phyloP scores from a whole-genome alignment of 2,113 vertebrate genomes.

The Hemibagrus wyckioides region DNA sequence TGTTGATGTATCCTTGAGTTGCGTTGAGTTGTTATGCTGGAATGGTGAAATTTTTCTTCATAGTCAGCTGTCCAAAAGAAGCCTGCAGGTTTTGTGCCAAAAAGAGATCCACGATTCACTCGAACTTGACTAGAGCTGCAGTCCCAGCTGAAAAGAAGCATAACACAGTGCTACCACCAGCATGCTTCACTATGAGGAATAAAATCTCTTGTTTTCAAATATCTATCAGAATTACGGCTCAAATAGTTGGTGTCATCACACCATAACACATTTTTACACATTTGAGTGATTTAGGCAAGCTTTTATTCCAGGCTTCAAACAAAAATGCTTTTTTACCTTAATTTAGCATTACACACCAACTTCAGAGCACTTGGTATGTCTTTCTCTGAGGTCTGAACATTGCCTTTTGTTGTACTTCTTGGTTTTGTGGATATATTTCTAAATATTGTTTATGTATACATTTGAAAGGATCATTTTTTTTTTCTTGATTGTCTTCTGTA shows the following conservation, averaged over 20 bases:
- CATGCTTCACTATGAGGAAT: not conserved
- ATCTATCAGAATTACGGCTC: not conserved
- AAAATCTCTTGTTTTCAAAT: not conserved
- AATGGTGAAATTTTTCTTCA: not conserved
- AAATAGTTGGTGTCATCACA: not conserved
- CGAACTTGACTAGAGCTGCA: not conserved
- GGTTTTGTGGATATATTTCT: not conserved
- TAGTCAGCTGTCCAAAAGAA: not conserved
- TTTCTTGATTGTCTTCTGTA: not conserved
- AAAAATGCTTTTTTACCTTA: not conserved
- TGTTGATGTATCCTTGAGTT: not conserved
- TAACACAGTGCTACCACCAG: not conserved
- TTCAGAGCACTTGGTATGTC: not conserved
- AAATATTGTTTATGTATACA: not conserved
- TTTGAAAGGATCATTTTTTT: not conserved
- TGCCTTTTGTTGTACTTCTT: not conserved
- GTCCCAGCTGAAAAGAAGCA: not conserved
- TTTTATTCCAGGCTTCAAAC: not conserved
- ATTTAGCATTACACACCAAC: not conserved
- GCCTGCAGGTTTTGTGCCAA: not conserved
- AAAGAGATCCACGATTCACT: not conserved
- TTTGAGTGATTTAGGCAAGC: not conserved
- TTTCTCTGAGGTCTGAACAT: not conserved
- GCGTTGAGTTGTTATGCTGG: not conserved
- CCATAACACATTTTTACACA: not conserved